Conservation (phyloP, 2,797 vertebrate species). For the Pangasius larnaudii region DNA sequence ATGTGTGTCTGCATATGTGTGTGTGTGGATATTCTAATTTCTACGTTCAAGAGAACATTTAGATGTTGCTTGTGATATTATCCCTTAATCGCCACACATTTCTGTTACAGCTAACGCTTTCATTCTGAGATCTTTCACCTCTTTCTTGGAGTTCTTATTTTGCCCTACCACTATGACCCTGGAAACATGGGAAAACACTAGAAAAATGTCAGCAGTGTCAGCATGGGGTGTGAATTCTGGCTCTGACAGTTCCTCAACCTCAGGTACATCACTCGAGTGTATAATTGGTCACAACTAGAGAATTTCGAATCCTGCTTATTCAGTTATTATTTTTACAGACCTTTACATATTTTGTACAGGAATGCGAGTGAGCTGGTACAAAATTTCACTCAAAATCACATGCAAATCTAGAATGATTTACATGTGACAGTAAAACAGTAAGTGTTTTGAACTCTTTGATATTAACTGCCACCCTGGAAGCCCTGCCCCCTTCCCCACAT, state of each 20-base stretch:
- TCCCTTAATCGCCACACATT: background rate
- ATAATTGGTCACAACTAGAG: background rate
- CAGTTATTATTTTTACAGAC: background rate
- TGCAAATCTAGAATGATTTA: background rate
- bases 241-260: background rate
- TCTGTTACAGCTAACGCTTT: background rate
- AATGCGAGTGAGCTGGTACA: background rate
- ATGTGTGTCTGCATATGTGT: constrained; percentile 62
- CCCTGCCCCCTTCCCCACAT: background rate
- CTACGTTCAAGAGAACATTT: constrained; percentile 54
- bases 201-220: background rate
- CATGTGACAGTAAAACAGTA: background rate
- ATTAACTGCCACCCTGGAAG: background rate
- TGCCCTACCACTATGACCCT: background rate
- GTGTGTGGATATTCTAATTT: constrained; percentile 37
- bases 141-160: background rate
- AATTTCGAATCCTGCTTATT: background rate
- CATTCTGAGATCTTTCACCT: background rate
- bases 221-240: background rate
- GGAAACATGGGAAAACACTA: background rate
- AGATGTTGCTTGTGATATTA: background rate
- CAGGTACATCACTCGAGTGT: background rate
- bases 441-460: background rate
- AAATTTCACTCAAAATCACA: background rate
- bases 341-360: background rate